These are phyloP conservation scores for Trachops cirrhosus DNA, from an alignment of 2,797 vertebrate genomes.

Conservation along the genomic window DNA sequence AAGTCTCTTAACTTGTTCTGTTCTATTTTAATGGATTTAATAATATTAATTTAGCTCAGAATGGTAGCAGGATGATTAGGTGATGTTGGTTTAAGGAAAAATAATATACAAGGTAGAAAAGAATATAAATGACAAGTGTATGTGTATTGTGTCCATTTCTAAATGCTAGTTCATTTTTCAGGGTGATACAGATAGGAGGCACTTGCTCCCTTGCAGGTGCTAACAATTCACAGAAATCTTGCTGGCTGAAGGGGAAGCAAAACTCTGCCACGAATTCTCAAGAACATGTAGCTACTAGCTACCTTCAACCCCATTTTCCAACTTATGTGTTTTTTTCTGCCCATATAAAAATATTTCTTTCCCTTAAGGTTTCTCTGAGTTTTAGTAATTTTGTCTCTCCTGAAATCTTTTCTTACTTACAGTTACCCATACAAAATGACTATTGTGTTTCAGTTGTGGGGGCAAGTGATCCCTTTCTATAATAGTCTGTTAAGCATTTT, in stretches of 20 bases:
- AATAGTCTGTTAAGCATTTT: not conserved
- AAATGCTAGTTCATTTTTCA: slow-evolving; percentile 53
- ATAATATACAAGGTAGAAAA: not conserved
- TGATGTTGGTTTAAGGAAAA: slow-evolving; percentile 33
- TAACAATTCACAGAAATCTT: not conserved
- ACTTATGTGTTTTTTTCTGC: not conserved
- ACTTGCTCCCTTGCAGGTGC: not conserved
- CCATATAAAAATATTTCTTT: not conserved
- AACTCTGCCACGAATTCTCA: slow-evolving; percentile 2
- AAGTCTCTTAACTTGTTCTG: slow-evolving; percentile 26
- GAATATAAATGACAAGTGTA: slow-evolving; percentile 15
- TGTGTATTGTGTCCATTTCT: slow-evolving; percentile 32
- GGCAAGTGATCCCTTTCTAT: slow-evolving; percentile 38
- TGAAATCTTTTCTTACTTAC: not conserved
- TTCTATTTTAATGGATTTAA: not conserved
- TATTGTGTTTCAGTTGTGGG: slow-evolving; percentile 23
- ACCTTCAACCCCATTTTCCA: not conserved
- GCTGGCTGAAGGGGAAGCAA: slow-evolving; percentile 13
- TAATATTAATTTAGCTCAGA: slow-evolving; percentile 52
- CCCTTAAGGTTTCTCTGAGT: slow-evolving; percentile 12
- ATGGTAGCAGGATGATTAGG: slow-evolving; percentile 33
- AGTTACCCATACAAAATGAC: slow-evolving; percentile 3
- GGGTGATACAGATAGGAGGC: slow-evolving; percentile 19
- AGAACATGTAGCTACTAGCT: slow-evolving; percentile 29
- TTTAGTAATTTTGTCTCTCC: slow-evolving; percentile 53